Percentiles rank a stretch among this genome's conserved stretches.
Evolutionary conservation across 2,888 invertebrate species (phyloP).

Genomic region (Caradrina clavipalpis): DNA sequence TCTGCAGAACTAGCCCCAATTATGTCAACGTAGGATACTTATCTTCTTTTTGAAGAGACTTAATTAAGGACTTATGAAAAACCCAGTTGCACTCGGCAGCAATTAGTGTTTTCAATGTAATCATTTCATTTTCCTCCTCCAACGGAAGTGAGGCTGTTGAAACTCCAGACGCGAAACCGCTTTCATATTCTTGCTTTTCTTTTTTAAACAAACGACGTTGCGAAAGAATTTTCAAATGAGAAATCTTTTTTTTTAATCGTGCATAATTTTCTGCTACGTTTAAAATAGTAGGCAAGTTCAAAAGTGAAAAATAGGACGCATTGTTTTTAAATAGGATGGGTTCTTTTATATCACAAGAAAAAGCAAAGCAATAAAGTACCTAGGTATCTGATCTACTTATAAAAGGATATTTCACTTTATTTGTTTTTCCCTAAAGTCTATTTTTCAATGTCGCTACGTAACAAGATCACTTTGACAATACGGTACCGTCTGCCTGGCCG

Average conservation of each 20-base stretch:
- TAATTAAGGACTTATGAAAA: background rate
- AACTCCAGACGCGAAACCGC: slow-evolving; percentile 4
- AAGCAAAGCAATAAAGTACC: background rate
- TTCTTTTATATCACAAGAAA: too few species aligned
- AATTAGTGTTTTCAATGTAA: slow-evolving; percentile 35
- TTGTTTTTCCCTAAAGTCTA: background rate
- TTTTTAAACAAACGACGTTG: background rate
- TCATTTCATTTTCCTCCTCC: slow-evolving; percentile 14
- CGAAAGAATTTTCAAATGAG: background rate
- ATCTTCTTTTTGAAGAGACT: background rate
- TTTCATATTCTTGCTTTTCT: slow-evolving; percentile 7
- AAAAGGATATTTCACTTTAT: slow-evolving; percentile 4
- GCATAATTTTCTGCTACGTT: background rate
- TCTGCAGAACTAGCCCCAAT: too few species aligned
- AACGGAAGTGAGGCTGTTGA: slow-evolving; percentile 6
- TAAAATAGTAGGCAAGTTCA: too few species aligned
- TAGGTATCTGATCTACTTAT: too few species aligned
- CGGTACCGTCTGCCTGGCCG: too few species aligned
- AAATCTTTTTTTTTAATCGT: background rate
- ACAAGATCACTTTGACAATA: background rate
- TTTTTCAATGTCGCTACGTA: background rate
- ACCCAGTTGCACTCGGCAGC: slow-evolving; percentile 10
- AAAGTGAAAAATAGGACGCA: too few species aligned
- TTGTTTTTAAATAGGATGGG: too few species aligned
- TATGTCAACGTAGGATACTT: background rate